These are phyloP conservation scores for Atractosteus spatula DNA, from an alignment of 2,113 vertebrate species.

Conservation along the genomic window DNA sequence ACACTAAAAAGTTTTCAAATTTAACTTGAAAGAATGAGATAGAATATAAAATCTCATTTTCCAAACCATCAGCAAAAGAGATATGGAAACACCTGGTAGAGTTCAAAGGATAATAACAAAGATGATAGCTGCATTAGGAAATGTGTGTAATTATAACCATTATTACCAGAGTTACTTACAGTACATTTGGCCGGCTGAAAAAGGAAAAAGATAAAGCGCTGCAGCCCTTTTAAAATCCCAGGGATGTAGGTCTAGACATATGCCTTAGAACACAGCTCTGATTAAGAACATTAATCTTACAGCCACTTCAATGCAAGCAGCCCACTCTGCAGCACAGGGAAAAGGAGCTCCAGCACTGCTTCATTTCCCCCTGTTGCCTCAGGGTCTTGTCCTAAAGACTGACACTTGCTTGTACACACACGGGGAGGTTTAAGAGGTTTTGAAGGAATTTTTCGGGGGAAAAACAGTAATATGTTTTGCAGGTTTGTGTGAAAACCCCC, in stretches of 20 bases:
- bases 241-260: background rate
- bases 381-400: conserved; percentile 33
- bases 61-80: no score
- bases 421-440: background rate
- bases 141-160: no score
- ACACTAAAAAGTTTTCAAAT: no score
- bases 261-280: conserved; percentile 10
- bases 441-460: background rate
- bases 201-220: background rate
- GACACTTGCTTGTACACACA: conserved; percentile 30
- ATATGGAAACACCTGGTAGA: no score
- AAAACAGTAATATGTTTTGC: background rate
- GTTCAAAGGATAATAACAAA: no score
- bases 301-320: conserved; percentile 2
- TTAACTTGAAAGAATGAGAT: no score
- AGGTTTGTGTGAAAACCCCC: background rate
- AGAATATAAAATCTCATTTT: no score
- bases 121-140: no score
- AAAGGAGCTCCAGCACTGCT: conserved; percentile 26
- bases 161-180: no score
- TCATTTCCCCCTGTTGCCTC: conserved; percentile 19
- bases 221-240: background rate
- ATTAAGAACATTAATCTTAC: conserved; percentile 28
- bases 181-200: background rate
- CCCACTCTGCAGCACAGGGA: background rate